Evolutionary conservation across 2,113 vertebrate genomes (phyloP), one percentile per base, ranked within the genome.

Genomic region (Myotis lucifugus): DNA sequence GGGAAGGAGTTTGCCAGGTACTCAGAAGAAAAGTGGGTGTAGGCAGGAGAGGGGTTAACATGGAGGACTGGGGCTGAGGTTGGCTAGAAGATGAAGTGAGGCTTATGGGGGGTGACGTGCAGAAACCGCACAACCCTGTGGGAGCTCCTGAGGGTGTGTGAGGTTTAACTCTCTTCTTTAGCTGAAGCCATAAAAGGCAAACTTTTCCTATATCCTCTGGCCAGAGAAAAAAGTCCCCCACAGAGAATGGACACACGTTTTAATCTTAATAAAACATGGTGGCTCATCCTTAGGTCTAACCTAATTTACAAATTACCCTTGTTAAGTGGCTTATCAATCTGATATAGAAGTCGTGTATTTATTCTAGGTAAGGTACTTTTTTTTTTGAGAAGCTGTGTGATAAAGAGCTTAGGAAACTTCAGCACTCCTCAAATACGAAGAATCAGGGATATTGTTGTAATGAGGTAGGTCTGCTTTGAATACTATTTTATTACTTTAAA

Each of bases 201-300:
- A 40, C 27, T 25, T 79, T 83, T 82, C 84, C 40, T 78, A 52
- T 48, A 14, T 12, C 19, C 48, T 70, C 61, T 90, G 70, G 64
- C 74, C 69, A 78, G 56, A 78, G 81, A 79, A 64, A 76, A 66
- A 91, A 85, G 34, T 46, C 25, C 21, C 21, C 37, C 17, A 19
- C 32, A 86, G 83, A 77, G 73, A 61, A 5, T 19, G n/a, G 54
- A 83, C 50, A 19, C 59, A 48, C 5, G 81, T 40, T 90, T 87
- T 82, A 86, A 77, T 37, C 40, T 61, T 88, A 89, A 83, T 76
- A 85, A 95, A 95, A 88, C 8, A 27, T 17, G 7, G 11, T 34
- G 70, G 52, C 5, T 79, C 66, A 83, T 46, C 46, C 52, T 77
- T 72, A 74, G 34, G 19, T 77, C 54, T 40, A 70, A 67, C 34